Conservation (phyloP, 1,140 invertebrate genomes). For the Drosophila pruinosa region DNA sequence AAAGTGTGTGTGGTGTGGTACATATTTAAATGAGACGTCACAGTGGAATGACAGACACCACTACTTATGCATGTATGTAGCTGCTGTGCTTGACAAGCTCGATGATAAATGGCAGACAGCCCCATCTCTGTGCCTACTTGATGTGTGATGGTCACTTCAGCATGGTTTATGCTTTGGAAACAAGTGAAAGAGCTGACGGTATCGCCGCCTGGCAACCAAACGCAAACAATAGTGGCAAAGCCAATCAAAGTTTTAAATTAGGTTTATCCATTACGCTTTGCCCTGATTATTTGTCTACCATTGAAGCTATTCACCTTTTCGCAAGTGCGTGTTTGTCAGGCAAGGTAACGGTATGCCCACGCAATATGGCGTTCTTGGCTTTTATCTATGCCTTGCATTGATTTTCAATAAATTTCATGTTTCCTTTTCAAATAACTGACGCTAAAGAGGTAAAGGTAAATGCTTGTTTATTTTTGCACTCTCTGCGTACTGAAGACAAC, state of each 20-base stretch:
- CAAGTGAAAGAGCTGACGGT: constrained; percentile 3
- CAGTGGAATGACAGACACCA: not conserved
- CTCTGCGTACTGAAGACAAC: not conserved
- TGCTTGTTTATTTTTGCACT: constrained; percentile 5
- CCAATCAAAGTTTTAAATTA: constrained; percentile 10
- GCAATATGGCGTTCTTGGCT: not conserved
- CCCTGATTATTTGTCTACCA: constrained; percentile 21
- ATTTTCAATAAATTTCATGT: constrained; percentile 40
- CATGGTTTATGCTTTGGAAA: constrained; percentile 18
- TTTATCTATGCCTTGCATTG: constrained; percentile 28
- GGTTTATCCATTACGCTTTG: constrained; percentile 13
- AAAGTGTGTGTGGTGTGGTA: too few relatives aligned
- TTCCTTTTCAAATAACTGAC: not conserved
- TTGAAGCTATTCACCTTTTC: not conserved
- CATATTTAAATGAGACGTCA: constrained; percentile 29
- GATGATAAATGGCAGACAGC: constrained; percentile 33
- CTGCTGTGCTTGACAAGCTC: constrained; percentile 8
- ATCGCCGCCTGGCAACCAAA: constrained; percentile 15
- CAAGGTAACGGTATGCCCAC: constrained; percentile 3
- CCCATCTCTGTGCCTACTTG: constrained; percentile 1
- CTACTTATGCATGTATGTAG: not conserved
- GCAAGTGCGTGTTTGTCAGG: too few relatives aligned
- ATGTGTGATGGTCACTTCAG: constrained; percentile 25
- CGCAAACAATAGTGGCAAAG: too few relatives aligned
- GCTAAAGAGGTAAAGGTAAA: not conserved